These are phyloP conservation scores for Cerceris rybyensis DNA, from an alignment of 2,888 invertebrate species.

Conservation along the genomic window DNA sequence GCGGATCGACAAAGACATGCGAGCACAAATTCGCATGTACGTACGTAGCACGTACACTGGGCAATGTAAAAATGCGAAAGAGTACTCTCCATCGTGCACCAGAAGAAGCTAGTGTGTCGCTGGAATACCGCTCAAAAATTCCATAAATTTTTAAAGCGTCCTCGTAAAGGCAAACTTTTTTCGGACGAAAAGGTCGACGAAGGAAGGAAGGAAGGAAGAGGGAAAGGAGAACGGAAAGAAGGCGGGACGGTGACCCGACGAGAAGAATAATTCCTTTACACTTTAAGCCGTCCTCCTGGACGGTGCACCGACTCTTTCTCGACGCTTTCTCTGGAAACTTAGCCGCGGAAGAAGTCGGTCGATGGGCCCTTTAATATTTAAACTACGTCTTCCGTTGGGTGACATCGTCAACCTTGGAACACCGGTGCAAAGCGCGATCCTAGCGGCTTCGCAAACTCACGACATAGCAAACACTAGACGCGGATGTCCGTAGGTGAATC, in stretches of 20 bases:
- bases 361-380: conserved; percentile 12
- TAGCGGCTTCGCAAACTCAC: neutral
- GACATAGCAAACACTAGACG: neutral
- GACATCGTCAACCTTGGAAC: conserved; percentile 10
- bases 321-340: neutral
- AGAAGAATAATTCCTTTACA: conserved; percentile 54
- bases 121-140: conserved; percentile 71
- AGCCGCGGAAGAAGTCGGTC: conserved; percentile 3
- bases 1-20: neutral
- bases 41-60: conserved; percentile 3
- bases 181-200: conserved; percentile 15
- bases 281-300: conserved; percentile 40
- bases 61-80: conserved; percentile 3
- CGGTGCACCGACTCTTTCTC: neutral
- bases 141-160: conserved; percentile 73
- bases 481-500: neutral
- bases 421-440: neutral
- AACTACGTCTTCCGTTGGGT: conserved; percentile 18
- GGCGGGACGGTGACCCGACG: conserved; percentile 29
- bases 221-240: neutral
- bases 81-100: conserved; percentile 42
- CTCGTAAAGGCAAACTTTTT: conserved; percentile 68
- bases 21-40: conserved; percentile 13
- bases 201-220: neutral
- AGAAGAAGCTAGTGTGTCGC: conserved; percentile 43